Evolutionary conservation across 2,888 invertebrate genomes (phyloP).

Genomic region (Lycophotia porphyrea): DNA sequence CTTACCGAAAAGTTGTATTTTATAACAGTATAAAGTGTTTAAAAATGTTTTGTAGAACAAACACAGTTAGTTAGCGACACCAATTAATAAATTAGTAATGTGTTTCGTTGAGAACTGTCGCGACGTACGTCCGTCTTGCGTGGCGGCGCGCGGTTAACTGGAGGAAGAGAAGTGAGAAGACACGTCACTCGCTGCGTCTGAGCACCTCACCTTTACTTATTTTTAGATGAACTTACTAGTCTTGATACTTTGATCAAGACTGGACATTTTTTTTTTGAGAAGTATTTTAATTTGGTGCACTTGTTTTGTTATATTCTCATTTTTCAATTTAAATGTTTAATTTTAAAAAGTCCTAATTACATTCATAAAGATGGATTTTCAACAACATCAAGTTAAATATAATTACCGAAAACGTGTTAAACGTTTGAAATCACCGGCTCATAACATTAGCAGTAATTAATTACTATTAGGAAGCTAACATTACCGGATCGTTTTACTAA

Average conservation of each 20-base stretch:
- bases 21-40: conserved; percentile 21
- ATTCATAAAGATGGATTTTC: background rate
- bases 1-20: conserved; percentile 64
- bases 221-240: conserved; percentile 68
- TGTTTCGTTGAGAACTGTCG: conserved; percentile 52
- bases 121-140: conserved; percentile 71
- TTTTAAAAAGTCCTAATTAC: background rate
- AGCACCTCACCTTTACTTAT: conserved; percentile 87
- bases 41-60: conserved; percentile 60
- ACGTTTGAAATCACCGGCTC: conserved; percentile 21
- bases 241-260: conserved; percentile 76
- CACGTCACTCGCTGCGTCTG: conserved; percentile 88
- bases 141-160: conserved; percentile 85
- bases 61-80: conserved; percentile 77
- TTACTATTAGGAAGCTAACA: conserved; percentile 44
- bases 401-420: conserved; percentile 29
- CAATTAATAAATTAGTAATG: conserved; percentile 73
- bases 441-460: conserved; percentile 32
- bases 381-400: conserved; percentile 2
- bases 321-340: conserved; percentile 1
- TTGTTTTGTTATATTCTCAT: background rate
- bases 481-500: conserved; percentile 37
- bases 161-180: conserved; percentile 84
- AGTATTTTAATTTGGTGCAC: background rate
- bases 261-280: background rate